Evolutionary conservation across 2,797 vertebrate species (phyloP).

Genomic region (Crocidura indochinensis): DNA sequence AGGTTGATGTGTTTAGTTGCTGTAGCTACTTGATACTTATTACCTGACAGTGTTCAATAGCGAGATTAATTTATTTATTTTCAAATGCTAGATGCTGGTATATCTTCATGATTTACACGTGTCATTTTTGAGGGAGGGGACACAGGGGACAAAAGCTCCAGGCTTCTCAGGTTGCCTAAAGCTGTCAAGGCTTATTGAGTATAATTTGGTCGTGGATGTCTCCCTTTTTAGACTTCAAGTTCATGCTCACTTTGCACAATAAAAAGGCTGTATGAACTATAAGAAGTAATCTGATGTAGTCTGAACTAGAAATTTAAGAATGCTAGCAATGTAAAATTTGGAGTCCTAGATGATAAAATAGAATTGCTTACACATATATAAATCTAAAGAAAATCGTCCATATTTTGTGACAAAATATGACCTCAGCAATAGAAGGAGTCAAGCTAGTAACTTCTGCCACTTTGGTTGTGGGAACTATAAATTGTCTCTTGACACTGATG

Average conservation of each 20-base stretch:
- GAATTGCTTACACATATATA: slow-evolving; percentile 75
- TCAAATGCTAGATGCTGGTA: slow-evolving; percentile 68
- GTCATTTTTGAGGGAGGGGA: slow-evolving; percentile 73
- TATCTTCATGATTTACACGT: slow-evolving; percentile 82
- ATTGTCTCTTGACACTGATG: slow-evolving; percentile 83
- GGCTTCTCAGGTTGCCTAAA: slow-evolving; percentile 69
- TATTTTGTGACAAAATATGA: slow-evolving; percentile 74
- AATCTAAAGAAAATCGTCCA: slow-evolving; percentile 77
- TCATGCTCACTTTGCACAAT: slow-evolving; percentile 53
- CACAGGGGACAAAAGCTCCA: slow-evolving; percentile 53
- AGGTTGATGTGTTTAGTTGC: slow-evolving; percentile 73
- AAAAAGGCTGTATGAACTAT: slow-evolving; percentile 35
- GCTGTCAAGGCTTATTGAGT: slow-evolving; percentile 72
- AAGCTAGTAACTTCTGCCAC: slow-evolving; percentile 79
- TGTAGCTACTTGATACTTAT: slow-evolving; percentile 64
- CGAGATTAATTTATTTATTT: slow-evolving; percentile 82
- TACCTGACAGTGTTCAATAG: slow-evolving; percentile 73
- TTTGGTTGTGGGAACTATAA: slow-evolving; percentile 76
- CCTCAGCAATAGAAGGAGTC: slow-evolving; percentile 72
- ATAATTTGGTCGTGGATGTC: slow-evolving; percentile 63
- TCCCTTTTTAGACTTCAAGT: slow-evolving; percentile 51
- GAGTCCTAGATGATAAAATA: slow-evolving; percentile 68
- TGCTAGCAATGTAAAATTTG: slow-evolving; percentile 56
- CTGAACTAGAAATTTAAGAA: slow-evolving; percentile 9
- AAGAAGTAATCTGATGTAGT: background rate